Evolutionary conservation across 2,797 vertebrate species (phyloP), one percentile per base, ranked within the genome.

Genomic region (Anolis apletophallus): DNA sequence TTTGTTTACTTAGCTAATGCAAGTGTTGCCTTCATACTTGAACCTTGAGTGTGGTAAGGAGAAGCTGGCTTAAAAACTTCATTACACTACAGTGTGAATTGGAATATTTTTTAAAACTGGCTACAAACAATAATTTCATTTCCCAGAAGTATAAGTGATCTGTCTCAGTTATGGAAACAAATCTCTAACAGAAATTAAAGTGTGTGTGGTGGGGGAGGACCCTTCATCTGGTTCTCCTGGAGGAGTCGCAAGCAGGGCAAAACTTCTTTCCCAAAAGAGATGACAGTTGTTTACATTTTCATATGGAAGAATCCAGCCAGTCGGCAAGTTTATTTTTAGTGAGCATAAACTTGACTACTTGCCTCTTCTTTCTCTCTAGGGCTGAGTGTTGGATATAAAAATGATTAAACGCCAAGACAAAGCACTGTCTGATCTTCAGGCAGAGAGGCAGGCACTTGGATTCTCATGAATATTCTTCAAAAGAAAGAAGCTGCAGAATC

Each of bases 301-400:
- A 88, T 83, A 83, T 84, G n/a, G 46, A 93, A 83, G 92, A 94
- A 96, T 94, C 89, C 94, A 95, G 93, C 89, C 95, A 95, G 94
- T 93, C 92, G 93, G 90, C 91, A 91, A 92, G 91, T 93, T 94
- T 97, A 96, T 97, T 96, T 96, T 97, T 96, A 96, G 95, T 40
- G 85, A 77, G 68, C 91, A 91, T 93, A 96, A 95, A 95, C 89
- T 87, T 84, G 92, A 91, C 94, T 93, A 91, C 95, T 96, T 94
- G 92, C 94, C 92, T 94, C 94, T 73, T 73, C 71, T 46, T 92
- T 94, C 91, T 93, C 87, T 59, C 91, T 92, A 64, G 72, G 80
- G 88, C 83, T 89, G 76, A 85, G 80, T 81, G 71, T 80, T 36
- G 92, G 84, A 91, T 89, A 92, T 92, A 95, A 94, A 93, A 93